Conservation (phyloP, 64 coral and sea anemone species). For the Montipora sp. region DNA sequence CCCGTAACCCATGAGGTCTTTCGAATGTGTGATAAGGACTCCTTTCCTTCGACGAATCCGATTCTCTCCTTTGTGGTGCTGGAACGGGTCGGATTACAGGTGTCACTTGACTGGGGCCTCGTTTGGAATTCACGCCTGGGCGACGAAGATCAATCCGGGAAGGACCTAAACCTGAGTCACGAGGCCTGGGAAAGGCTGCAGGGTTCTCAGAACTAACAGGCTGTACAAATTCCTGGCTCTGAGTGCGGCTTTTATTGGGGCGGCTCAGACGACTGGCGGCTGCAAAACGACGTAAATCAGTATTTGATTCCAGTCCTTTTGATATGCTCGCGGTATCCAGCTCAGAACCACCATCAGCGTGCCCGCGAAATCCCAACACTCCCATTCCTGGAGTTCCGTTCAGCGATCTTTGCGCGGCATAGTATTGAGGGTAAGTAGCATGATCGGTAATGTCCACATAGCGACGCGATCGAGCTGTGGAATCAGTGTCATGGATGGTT, state of each 20-base stretch:
- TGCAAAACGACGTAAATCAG: constrained; percentile 58
- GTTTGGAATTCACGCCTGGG: constrained; percentile 42
- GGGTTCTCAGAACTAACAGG: constrained; percentile 34
- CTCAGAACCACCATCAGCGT: constrained; percentile 89
- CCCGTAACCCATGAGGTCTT: constrained; percentile 51
- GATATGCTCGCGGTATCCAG: constrained; percentile 86
- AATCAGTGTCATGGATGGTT: constrained; percentile 78
- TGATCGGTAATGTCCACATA: constrained; percentile 38
- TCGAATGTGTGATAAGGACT: constrained; percentile 72
- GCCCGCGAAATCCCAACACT: constrained; percentile 76
- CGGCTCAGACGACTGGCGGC: constrained; percentile 72
- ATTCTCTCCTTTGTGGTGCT: constrained; percentile 39
- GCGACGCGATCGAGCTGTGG: constrained; percentile 38
- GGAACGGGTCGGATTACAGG: not conserved
- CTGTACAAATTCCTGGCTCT: constrained; percentile 75
- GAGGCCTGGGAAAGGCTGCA: constrained; percentile 20
- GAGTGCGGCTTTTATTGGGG: constrained; percentile 67
- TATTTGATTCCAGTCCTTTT: constrained; percentile 62
- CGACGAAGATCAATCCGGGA: constrained; percentile 66
- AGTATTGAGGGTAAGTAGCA: constrained; percentile 21
- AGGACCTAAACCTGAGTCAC: constrained; percentile 66
- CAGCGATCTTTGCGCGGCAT: constrained; percentile 27
- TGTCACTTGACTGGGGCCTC: constrained; percentile 50
- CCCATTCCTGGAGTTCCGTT: constrained; percentile 80
- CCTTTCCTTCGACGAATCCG: constrained; percentile 68